Percentiles rank a stretch among this genome's conserved stretches.
phyloP scores from a whole-genome alignment of 2,113 vertebrate species.

The Urocolius indicus region DNA sequence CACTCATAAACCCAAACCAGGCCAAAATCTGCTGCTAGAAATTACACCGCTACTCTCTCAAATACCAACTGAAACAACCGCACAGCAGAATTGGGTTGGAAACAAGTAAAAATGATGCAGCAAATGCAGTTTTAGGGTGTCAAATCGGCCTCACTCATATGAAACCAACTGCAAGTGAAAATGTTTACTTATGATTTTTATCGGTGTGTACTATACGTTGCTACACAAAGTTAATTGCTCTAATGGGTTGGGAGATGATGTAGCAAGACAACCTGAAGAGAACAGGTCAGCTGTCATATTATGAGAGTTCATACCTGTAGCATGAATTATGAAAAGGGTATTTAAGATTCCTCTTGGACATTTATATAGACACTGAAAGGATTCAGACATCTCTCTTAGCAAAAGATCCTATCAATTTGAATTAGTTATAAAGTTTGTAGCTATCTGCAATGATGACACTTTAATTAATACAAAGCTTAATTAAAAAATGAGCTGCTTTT shows the following conservation, averaged over 20 bases:
- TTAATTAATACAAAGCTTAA: not conserved
- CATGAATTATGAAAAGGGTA: not conserved
- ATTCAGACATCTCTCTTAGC: not conserved
- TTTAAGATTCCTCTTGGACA: not conserved
- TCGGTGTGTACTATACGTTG: not conserved
- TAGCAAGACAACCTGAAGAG: not conserved
- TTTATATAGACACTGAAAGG: not conserved
- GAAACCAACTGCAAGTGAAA: not conserved
- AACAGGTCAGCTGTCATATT: not conserved
- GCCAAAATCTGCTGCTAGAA: not conserved
- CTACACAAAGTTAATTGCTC: constrained; percentile 29
- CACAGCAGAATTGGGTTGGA: not conserved
- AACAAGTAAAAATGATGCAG: not conserved
- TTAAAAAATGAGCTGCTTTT: not conserved
- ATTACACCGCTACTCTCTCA: not conserved
- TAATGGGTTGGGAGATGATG: not conserved
- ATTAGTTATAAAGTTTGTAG: not conserved
- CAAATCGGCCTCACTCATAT: not conserved
- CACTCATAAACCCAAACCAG: not conserved
- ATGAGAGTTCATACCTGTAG: not conserved
- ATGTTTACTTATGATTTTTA: not conserved
- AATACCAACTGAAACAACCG: not conserved
- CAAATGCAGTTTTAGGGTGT: not conserved
- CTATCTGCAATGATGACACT: not conserved
- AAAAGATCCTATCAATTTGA: not conserved